Conservation (phyloP, 2,888 invertebrate species). For the Drosophila atroscutellata region DNA sequence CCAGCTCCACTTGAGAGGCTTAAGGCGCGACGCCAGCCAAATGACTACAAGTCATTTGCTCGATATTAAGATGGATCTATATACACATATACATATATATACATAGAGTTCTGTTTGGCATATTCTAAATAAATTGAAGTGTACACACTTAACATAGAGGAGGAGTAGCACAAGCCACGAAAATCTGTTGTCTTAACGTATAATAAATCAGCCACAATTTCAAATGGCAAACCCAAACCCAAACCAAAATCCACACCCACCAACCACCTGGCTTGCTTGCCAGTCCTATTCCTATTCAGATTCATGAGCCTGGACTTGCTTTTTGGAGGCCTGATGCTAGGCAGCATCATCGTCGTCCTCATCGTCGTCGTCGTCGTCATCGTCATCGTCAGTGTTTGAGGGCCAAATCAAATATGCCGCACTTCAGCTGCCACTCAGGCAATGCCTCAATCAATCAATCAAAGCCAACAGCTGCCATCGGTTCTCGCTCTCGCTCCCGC, state of each 20-base stretch:
- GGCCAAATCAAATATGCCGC: constrained; percentile 74
- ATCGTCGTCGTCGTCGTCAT: background rate
- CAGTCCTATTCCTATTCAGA: constrained; percentile 51
- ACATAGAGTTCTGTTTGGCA: constrained; percentile 1
- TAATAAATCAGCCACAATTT: constrained; percentile 77
- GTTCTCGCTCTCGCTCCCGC: constrained; percentile 4
- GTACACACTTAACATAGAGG: constrained; percentile 6
- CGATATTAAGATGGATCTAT: constrained; percentile 27
- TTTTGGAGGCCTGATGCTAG: constrained; percentile 15
- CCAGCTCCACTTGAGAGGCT: background rate
- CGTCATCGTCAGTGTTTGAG: constrained; percentile 6
- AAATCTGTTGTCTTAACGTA: constrained; percentile 80
- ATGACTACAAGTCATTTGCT: constrained; percentile 30
- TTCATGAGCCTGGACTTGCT: constrained; percentile 52
- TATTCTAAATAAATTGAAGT: constrained; percentile 13
- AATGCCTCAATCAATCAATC: constrained; percentile 80
- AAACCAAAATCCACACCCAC: background rate
- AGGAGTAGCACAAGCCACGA: constrained; percentile 28
- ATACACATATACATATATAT: background rate
- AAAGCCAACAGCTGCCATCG: constrained; percentile 65
- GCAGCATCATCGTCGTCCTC: constrained; percentile 2
- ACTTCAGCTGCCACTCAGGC: constrained; percentile 76
- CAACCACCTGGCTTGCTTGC: background rate
- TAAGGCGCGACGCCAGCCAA: constrained; percentile 22
- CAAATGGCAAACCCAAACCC: constrained; percentile 37